phyloP scores from a whole-genome alignment of 2,888 invertebrate genomes.

The Hybos culiciformis region DNA sequence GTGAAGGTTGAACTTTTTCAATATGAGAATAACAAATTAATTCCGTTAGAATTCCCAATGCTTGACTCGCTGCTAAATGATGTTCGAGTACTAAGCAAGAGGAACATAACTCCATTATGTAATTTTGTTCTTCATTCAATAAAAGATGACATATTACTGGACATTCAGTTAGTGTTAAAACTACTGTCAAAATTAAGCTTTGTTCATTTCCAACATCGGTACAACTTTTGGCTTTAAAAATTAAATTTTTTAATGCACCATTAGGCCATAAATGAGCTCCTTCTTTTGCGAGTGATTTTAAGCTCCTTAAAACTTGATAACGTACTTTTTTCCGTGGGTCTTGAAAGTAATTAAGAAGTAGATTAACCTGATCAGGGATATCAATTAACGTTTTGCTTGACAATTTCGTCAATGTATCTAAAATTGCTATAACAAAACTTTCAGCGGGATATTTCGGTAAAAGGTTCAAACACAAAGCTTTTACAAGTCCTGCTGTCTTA shows the following conservation, averaged over 20 bases:
- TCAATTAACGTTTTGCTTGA: conserved; percentile 81
- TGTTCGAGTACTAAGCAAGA: conserved; percentile 30
- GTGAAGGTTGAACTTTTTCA: conserved; percentile 18
- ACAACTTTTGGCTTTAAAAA: conserved; percentile 27
- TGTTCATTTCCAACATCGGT: conserved; percentile 29
- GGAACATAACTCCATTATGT: conserved; percentile 28
- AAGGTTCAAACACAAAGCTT: conserved; percentile 57
- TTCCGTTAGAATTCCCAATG: conserved; percentile 31
- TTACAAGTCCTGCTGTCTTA: conserved; percentile 48
- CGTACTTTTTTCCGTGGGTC: conserved; percentile 61
- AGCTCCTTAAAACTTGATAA: conserved; percentile 48
- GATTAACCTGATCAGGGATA: conserved; percentile 70
- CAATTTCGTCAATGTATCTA: conserved; percentile 76
- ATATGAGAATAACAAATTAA: conserved; percentile 20
- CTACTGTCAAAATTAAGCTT: conserved; percentile 29
- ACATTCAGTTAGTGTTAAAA: conserved; percentile 31
- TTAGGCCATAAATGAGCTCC: conserved; percentile 70
- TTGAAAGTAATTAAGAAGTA: conserved; percentile 52
- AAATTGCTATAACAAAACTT: conserved; percentile 66
- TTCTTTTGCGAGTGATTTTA: conserved; percentile 53
- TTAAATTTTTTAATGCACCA: conserved; percentile 35
- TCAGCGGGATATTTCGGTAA: conserved; percentile 65
- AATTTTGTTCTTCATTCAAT: conserved; percentile 26
- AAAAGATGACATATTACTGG: conserved; percentile 32
- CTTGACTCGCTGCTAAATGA: conserved; percentile 30